Conservation (phyloP, 2,797 vertebrate genomes). For the Urophycis tenuis region DNA sequence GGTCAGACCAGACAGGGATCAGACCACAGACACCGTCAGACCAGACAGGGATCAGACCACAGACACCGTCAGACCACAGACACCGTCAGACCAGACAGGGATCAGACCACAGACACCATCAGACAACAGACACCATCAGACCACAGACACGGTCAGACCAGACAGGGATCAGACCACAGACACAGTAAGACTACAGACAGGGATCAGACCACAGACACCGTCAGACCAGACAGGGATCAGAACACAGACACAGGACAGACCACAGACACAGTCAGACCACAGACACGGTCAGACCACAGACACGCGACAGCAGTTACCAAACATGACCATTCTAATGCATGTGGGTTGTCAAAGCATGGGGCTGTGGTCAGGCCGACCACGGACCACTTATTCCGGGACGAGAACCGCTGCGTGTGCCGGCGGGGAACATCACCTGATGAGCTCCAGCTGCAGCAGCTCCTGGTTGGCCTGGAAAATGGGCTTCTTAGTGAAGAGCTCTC, state of each 20-base stretch:
- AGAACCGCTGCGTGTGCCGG: background rate
- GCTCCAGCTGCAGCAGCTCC: conserved; percentile 94
- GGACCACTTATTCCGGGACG: background rate
- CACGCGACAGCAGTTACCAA: too few species aligned
- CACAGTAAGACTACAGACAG: background rate
- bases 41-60: too few species aligned
- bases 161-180: too few species aligned
- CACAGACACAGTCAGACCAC: background rate
- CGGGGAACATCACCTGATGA: conserved; percentile 79
- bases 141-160: background rate
- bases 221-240: background rate
- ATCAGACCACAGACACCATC: too few species aligned
- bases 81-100: too few species aligned
- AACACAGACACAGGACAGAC: background rate
- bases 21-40: too few species aligned
- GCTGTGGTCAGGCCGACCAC: too few species aligned
- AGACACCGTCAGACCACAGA: too few species aligned
- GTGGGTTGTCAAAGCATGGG: too few species aligned
- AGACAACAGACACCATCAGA: background rate
- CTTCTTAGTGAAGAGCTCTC: conserved; percentile 97
- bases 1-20: too few species aligned
- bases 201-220: background rate
- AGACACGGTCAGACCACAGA: too few species aligned
- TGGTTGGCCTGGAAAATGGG: conserved; percentile 99
- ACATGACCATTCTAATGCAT: too few species aligned